phyloP scores from a whole-genome alignment of 1,140 invertebrate genomes.

The Drosophila tsacasi region DNA sequence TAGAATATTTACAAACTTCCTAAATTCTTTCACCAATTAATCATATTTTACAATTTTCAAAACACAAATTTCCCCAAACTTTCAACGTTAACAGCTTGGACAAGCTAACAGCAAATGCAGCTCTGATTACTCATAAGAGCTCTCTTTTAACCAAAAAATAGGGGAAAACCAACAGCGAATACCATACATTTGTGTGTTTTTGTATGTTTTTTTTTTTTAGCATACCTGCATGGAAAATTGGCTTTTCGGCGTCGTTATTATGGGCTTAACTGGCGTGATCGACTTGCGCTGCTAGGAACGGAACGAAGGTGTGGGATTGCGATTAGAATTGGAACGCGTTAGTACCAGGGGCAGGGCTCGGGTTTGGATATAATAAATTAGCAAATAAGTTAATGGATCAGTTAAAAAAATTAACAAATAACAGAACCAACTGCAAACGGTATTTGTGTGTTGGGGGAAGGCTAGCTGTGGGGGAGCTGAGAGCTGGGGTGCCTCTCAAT shows the following conservation, averaged over 20 bases:
- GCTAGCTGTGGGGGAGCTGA: conserved; percentile 2
- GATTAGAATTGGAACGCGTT: conserved; percentile 70
- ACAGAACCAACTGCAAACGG: conserved; percentile 40
- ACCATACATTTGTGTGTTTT: conserved; percentile 30
- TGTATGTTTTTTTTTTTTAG: conserved; percentile 43
- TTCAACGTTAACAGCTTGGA: conserved; percentile 8
- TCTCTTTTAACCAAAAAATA: conserved; percentile 13
- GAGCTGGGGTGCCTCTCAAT: not conserved
- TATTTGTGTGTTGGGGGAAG: conserved; percentile 26
- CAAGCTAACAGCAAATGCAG: conserved; percentile 29
- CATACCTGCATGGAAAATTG: conserved; percentile 85
- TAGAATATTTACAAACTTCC: not conserved
- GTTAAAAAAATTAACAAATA: conserved; percentile 24
- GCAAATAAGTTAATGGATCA: conserved; percentile 27
- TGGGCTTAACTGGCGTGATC: conserved; percentile 75
- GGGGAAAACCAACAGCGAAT: conserved; percentile 63
- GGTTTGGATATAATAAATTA: conserved; percentile 26
- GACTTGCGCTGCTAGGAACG: conserved; percentile 78
- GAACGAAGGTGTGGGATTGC: conserved; percentile 31
- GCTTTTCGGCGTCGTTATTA: conserved; percentile 78
- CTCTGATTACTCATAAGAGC: conserved; percentile 15
- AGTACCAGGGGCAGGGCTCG: conserved; percentile 45
- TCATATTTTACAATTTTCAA: not conserved
- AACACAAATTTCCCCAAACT: not conserved
- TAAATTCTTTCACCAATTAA: conserved; percentile 6